A percentile compares a stretch with the other conserved stretches of the same genome.
phyloP scores from a whole-genome alignment of 1,140 invertebrate genomes.

The Drosophila sturtevanti region DNA sequence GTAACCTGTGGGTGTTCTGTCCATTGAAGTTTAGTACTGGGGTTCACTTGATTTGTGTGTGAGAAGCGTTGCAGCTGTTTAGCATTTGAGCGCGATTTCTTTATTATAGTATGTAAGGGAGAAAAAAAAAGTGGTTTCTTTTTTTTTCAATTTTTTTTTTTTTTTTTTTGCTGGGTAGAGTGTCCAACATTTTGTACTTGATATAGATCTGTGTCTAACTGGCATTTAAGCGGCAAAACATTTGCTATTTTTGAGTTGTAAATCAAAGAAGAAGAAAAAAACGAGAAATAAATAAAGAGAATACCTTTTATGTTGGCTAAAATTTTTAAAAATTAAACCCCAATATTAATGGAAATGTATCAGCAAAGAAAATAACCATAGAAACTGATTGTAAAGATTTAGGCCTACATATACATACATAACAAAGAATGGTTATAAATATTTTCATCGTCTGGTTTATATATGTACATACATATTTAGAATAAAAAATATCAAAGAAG shows the following conservation, averaged over 20 bases:
- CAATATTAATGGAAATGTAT: too few species aligned
- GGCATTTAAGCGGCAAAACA: conserved; percentile 45
- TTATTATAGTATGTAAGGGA: conserved; percentile 20
- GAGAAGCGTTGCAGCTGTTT: conserved; percentile 74
- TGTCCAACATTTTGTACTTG: conserved; percentile 2
- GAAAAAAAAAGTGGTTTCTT: too few species aligned
- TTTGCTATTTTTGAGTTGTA: conserved; percentile 19
- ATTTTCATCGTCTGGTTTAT: too few species aligned
- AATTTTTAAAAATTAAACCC: background rate
- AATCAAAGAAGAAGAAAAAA: background rate
- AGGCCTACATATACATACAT: too few species aligned
- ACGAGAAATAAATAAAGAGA: too few species aligned
- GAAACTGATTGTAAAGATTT: too few species aligned
- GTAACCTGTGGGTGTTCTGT: conserved; percentile 9
- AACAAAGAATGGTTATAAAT: too few species aligned
- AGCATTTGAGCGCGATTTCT: conserved; percentile 62
- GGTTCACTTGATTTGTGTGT: conserved; percentile 78
- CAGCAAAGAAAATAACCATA: too few species aligned
- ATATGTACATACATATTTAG: too few species aligned
- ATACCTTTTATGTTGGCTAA: background rate
- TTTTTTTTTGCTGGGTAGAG: background rate
- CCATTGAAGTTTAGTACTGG: conserved; percentile 43
- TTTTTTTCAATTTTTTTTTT: conserved; percentile 24
- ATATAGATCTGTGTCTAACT: conserved; percentile 48
- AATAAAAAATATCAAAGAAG: too few species aligned